A percentile compares a stretch with the other conserved stretches of the same genome.
phyloP scores from a whole-genome alignment of 2,797 vertebrate species.

The Uromys caudimaculatus region DNA sequence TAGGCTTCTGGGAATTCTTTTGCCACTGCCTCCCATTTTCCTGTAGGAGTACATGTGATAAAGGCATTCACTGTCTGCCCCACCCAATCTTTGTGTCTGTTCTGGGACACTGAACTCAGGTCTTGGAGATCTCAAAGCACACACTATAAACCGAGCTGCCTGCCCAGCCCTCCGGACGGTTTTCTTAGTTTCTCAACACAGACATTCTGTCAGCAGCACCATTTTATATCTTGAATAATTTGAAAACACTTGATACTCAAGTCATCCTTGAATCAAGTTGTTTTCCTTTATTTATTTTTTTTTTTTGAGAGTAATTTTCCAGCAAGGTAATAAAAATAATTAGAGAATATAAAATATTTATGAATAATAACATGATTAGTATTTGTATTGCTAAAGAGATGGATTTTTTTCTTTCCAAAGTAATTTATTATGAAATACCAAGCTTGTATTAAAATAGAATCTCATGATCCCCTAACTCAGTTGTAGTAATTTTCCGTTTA shows the following conservation, averaged over 20 bases:
- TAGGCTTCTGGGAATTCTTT: background rate
- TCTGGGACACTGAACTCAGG: background rate
- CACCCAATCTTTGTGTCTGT: background rate
- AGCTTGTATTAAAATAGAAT: background rate
- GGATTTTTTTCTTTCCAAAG: conserved; percentile 20
- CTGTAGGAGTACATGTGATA: background rate
- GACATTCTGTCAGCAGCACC: conserved; percentile 9
- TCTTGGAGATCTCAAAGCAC: background rate
- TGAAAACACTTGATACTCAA: conserved; percentile 36
- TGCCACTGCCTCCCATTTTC: background rate
- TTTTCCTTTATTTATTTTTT: conserved; percentile 53
- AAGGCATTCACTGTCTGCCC: background rate
- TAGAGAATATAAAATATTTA: conserved; percentile 37
- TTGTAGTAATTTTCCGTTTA: background rate
- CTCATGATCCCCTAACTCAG: background rate
- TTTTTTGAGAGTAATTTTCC: conserved; percentile 48
- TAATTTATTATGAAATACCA: background rate
- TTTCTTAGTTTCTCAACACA: background rate
- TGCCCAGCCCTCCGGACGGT: background rate
- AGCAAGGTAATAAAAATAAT: conserved; percentile 54
- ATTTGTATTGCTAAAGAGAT: conserved; percentile 10
- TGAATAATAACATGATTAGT: background rate
- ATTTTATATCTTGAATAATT: conserved; percentile 44
- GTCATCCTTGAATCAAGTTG: conserved; percentile 55
- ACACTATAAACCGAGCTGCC: background rate